phyloP scores from a whole-genome alignment of 2,113 vertebrate species.

The Albula glossodonta region DNA sequence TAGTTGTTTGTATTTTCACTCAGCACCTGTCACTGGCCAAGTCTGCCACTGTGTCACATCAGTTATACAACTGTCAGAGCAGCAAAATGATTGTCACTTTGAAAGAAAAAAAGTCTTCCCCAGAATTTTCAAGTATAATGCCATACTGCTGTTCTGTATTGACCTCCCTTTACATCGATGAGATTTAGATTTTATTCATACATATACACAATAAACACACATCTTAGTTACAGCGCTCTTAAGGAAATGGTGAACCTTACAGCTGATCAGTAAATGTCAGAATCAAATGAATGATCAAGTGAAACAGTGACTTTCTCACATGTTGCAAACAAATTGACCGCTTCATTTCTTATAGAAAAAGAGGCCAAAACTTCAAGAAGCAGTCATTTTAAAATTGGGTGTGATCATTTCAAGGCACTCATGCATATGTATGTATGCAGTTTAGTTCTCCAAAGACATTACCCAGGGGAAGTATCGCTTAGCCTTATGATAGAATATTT shows the following conservation, averaged over 20 bases:
- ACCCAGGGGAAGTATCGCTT: not conserved
- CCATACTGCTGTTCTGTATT: no score
- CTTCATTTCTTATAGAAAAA: not conserved
- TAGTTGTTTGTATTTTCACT: no score
- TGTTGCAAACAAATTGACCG: not conserved
- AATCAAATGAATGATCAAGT: not conserved
- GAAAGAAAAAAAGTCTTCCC: no score
- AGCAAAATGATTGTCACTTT: no score
- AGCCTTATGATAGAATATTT: not conserved
- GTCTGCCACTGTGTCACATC: no score
- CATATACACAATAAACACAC: not conserved
- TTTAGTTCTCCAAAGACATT: not conserved
- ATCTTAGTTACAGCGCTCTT: not conserved
- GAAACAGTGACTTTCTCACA: not conserved
- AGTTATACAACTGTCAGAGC: no score
- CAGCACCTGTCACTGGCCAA: no score
- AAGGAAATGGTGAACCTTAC: not conserved
- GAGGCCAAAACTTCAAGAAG: not conserved
- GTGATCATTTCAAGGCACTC: not conserved
- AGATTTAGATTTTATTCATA: no score
- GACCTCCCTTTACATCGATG: no score
- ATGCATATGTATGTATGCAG: constrained; percentile 2
- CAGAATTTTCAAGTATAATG: no score
- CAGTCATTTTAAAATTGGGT: not conserved
- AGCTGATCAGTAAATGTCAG: not conserved